Evolutionary conservation across 37 sponge, comb jelly and placozoan genomes (phyloP).

Genomic region (Beroe ovata): DNA sequence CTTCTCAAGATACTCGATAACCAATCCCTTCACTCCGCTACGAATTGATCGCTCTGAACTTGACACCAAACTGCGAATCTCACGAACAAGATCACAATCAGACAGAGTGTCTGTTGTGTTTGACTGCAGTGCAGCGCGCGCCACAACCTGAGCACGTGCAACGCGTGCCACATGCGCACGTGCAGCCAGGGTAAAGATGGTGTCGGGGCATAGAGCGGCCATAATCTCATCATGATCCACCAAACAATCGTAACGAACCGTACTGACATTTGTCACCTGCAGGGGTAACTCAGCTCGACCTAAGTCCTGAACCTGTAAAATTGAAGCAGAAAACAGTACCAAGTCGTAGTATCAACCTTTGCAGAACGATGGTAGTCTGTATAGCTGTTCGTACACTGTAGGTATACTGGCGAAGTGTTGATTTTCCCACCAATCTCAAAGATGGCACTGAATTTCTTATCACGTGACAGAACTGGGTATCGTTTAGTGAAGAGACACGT

Average conservation of each 20-base stretch:
- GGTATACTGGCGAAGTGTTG: neutral
- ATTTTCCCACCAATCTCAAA: neutral
- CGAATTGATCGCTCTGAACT: neutral
- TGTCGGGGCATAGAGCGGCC: slow-evolving; percentile 31
- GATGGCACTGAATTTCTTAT: slow-evolving; percentile 23
- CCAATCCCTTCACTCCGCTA: neutral
- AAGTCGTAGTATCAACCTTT: neutral
- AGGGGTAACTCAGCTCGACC: too few species aligned
- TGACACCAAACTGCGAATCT: too few species aligned
- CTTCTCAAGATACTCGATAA: slow-evolving; percentile 7
- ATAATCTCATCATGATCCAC: slow-evolving; percentile 52
- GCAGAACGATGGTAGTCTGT: neutral
- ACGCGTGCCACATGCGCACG: neutral
- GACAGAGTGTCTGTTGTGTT: too few species aligned
- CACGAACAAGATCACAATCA: too few species aligned
- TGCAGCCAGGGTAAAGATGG: neutral
- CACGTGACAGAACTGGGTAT: slow-evolving; percentile 1
- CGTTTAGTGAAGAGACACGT: slow-evolving; percentile 36
- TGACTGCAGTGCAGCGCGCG: neutral
- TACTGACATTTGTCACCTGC: slow-evolving; percentile 34
- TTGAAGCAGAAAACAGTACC: too few species aligned
- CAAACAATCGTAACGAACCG: slow-evolving; percentile 28
- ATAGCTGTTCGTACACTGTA: slow-evolving; percentile 26
- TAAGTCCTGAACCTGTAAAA: too few species aligned
- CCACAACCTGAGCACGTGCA: neutral